Evolutionary conservation across 2,113 vertebrate genomes (phyloP).

Genomic region (Pseudonaja textilis): DNA sequence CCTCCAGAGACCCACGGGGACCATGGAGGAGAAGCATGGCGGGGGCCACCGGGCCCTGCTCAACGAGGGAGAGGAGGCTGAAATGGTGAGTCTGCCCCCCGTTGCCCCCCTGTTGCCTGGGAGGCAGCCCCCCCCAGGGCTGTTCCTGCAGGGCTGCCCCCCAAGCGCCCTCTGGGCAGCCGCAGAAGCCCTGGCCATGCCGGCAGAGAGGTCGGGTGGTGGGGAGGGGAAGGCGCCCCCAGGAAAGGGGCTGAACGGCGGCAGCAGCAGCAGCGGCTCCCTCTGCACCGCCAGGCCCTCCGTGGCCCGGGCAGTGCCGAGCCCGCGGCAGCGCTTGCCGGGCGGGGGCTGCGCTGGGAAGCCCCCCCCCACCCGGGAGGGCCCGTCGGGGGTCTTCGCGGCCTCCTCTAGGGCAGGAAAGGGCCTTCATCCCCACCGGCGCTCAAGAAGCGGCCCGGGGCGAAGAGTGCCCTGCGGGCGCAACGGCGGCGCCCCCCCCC

Average conservation of each 20-base stretch:
- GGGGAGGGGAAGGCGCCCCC: background rate
- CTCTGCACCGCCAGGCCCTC: background rate
- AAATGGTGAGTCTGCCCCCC: constrained; percentile 70
- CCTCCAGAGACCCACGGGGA: constrained; percentile 23
- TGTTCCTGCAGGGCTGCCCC: background rate
- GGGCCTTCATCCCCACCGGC: background rate
- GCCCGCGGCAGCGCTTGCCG: background rate
- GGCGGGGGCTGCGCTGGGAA: background rate
- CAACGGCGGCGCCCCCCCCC: background rate
- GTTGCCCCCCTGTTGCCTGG: background rate
- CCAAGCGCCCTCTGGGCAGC: background rate
- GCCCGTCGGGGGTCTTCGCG: background rate
- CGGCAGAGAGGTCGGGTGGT: background rate
- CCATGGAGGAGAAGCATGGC: constrained; percentile 59
- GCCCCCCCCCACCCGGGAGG: too few relatives aligned
- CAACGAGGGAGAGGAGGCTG: constrained; percentile 76
- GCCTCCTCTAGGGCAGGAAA: background rate
- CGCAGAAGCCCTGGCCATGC: background rate
- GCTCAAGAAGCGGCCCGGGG: background rate
- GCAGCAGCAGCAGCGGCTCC: background rate
- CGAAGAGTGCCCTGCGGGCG: background rate
- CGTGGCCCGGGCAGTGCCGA: background rate
- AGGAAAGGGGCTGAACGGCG: background rate
- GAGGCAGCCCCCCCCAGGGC: background rate
- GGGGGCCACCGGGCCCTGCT: constrained; percentile 67